Evolutionary conservation across 2,797 vertebrate species (phyloP), one percentile per base, ranked within the genome.

Genomic region (Premnoplex brunnescens): DNA sequence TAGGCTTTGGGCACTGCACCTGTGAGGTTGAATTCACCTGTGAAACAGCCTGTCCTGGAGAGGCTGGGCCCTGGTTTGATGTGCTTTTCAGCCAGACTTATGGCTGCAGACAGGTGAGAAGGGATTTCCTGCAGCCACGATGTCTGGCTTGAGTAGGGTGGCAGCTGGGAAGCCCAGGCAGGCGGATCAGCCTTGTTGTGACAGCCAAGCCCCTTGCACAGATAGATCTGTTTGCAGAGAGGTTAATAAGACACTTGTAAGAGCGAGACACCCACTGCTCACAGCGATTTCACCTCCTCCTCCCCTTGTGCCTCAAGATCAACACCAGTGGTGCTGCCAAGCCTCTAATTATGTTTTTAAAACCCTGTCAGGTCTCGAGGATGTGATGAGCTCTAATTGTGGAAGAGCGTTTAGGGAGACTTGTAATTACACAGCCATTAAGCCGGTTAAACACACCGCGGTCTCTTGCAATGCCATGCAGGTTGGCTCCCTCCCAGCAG

Each of bases 391-490:
- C 55, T 96, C 69, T 92, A 93, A 95, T 84, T 93, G 85, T 86
- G 75, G 85, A 86, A 89, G 41, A 96, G 73, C 4, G 9, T 74
- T 93, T 21, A 76, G 82, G 60, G 91, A 97, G 92, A 84, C 88
- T 81, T 54, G 21, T 95, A 95, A 97, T 93, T 81, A 85, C 51
- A 39, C n/a, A 75, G 92, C 88, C 81, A 89, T 96, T 93, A 96
- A 91, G 67, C 64, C n/a, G 12, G 89, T 68, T 88, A 95, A 97
- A 89, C 87, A 58, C 71, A 89, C 58, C 87, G 20, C 4, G 5
- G 69, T 84, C 80, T 88, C 89, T 91, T 85, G 93, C 89, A 94
- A 55, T 0, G 10, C 26, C 9, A 62, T 43, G 79, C 89, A 66
- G 74, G 41, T 56, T 85, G 81, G 91, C 92, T 93, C 28, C 56